phyloP scores from a whole-genome alignment of 64 coral and sea anemone genomes.

The Catalaphyllia jardinei region DNA sequence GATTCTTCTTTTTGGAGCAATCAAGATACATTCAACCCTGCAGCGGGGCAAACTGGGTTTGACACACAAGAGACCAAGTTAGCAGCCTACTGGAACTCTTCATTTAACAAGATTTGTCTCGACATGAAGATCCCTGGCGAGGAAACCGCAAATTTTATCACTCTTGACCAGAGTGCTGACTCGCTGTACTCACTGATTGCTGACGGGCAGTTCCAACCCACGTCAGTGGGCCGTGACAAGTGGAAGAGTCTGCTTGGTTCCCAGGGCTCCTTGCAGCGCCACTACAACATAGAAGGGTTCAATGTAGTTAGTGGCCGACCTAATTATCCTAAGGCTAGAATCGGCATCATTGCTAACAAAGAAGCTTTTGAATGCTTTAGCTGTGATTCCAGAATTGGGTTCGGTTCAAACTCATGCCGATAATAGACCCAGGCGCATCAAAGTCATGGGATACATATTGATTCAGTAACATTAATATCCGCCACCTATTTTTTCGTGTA shows the following conservation, averaged over 20 bases:
- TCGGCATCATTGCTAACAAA: conserved; percentile 10
- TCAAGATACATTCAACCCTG: not conserved
- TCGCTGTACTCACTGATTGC: not conserved
- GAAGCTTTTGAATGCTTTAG: not conserved
- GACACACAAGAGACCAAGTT: not conserved
- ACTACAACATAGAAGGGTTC: not conserved
- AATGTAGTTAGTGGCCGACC: not conserved
- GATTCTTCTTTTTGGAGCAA: not conserved
- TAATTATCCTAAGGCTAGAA: not conserved
- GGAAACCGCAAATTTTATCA: not conserved
- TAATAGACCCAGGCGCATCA: not conserved
- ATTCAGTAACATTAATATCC: not conserved
- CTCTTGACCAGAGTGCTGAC: not conserved
- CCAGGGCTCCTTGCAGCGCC: not conserved
- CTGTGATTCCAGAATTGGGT: not conserved
- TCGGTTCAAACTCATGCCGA: not conserved
- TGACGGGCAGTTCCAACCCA: not conserved
- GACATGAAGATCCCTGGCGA: not conserved
- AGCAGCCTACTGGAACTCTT: not conserved
- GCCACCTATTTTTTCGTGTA: too few species aligned
- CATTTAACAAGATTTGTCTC: not conserved
- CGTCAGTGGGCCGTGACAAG: not conserved
- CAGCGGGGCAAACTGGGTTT: not conserved
- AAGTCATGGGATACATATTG: not conserved
- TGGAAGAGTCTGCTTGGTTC: not conserved